Evolutionary conservation across 2,113 vertebrate genomes (phyloP).

Genomic region (Paracanthobrama guichenoti): DNA sequence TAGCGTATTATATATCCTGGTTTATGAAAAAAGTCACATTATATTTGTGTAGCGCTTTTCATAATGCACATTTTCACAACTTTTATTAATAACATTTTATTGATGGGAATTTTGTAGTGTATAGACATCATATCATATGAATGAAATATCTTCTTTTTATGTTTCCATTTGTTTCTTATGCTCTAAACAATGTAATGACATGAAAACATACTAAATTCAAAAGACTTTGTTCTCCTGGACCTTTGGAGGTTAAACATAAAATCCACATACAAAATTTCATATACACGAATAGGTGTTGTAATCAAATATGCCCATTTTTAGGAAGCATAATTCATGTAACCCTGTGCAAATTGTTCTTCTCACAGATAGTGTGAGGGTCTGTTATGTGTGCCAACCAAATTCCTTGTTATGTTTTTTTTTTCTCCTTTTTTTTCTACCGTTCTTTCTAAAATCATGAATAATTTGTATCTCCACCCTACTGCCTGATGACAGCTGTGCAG

Average conservation of each 20-base stretch:
- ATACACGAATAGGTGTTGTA: background rate
- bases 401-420: slow-evolving; percentile 55
- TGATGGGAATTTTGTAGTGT: background rate
- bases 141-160: no score
- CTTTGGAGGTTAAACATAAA: background rate
- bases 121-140: background rate
- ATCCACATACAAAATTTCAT: background rate
- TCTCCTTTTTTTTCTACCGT: slow-evolving; percentile 57
- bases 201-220: no score
- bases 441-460: slow-evolving; percentile 75
- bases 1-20: background rate
- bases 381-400: slow-evolving; percentile 59
- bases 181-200: no score
- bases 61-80: background rate
- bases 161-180: no score
- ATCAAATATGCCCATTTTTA: background rate
- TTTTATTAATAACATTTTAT: background rate
- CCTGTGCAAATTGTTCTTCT: slow-evolving; percentile 41
- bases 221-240: no score
- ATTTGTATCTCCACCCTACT: slow-evolving; percentile 74
- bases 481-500: slow-evolving; percentile 78
- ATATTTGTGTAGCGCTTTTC: background rate
- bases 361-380: slow-evolving; percentile 45
- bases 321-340: slow-evolving; percentile 1
- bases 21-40: no score